Percentiles rank a stretch among this genome's conserved stretches.
Evolutionary conservation across 2,888 invertebrate species (phyloP).

Genomic region (Hirtodrosophila histrioides): DNA sequence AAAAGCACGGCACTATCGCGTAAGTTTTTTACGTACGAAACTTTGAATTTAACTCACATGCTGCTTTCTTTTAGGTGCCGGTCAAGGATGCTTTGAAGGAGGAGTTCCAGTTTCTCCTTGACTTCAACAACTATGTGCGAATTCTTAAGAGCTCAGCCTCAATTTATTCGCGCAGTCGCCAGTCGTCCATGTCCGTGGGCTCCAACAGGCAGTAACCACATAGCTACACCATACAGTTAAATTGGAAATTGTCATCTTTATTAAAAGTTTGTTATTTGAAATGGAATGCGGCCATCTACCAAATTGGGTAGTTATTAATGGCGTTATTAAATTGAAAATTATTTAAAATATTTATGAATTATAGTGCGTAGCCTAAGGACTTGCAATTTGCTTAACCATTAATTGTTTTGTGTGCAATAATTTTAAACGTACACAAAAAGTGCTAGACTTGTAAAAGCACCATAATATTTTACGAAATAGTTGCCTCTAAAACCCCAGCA

Average conservation of each 20-base stretch:
- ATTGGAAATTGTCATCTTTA: constrained; percentile 31
- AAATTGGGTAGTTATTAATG: no score
- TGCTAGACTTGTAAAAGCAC: constrained; percentile 30
- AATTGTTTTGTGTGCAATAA: constrained; percentile 31
- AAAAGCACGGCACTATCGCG: constrained; percentile 80
- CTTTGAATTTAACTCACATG: not conserved
- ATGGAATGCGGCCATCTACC: constrained; percentile 45
- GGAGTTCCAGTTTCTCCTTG: constrained; percentile 90
- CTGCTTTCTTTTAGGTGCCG: constrained; percentile 85
- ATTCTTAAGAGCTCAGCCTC: constrained; percentile 86
- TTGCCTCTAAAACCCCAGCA: not conserved
- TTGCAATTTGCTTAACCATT: constrained; percentile 25
- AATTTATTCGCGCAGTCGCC: constrained; percentile 81
- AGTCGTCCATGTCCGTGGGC: constrained; percentile 80
- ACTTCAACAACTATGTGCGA: constrained; percentile 89
- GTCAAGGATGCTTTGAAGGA: constrained; percentile 88
- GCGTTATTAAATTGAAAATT: constrained; percentile 3
- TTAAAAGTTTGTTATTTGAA: constrained; percentile 45
- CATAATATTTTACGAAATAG: constrained; percentile 15
- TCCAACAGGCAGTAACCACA: constrained; percentile 65
- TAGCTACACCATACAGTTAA: constrained; percentile 34
- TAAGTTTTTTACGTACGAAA: constrained; percentile 35
- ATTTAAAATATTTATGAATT: constrained; percentile 14
- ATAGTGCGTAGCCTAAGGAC: constrained; percentile 1
- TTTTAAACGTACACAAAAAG: constrained; percentile 2